Evolutionary conservation across 2,113 vertebrate species (phyloP).

Genomic region (Catharus fuscescens): DNA sequence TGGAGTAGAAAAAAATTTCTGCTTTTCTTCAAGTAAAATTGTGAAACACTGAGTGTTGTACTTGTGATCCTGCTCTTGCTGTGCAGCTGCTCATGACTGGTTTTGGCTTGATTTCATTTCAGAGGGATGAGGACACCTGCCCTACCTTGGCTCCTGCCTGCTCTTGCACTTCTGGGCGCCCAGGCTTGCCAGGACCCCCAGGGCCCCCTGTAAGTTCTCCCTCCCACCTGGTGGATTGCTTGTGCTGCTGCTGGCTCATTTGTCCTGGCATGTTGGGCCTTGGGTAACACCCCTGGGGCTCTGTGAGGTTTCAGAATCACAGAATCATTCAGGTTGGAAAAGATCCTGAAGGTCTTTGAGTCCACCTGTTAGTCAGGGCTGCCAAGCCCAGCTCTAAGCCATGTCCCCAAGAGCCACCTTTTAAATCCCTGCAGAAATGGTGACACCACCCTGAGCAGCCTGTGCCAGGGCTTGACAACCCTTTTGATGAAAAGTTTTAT

Average conservation of each 20-base stretch:
- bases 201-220: conserved; percentile 82
- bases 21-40: background rate
- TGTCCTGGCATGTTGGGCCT: rapidly evolving
- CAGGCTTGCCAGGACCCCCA: conserved; percentile 80
- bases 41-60: background rate
- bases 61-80: background rate
- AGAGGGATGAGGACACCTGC: conserved; percentile 89
- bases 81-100: background rate
- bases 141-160: conserved; percentile 79
- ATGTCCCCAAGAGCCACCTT: background rate
- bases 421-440: background rate
- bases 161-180: conserved; percentile 79
- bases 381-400: background rate
- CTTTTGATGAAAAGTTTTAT: background rate
- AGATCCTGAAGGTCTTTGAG: background rate
- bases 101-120: background rate
- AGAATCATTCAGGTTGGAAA: rapidly evolving
- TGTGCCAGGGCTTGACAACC: background rate
- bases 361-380: rapidly evolving
- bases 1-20: background rate
- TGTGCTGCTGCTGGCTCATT: rapidly evolving
- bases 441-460: background rate
- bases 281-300: background rate
- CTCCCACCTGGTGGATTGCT: rapidly evolving
- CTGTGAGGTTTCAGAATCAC: background rate